These are phyloP conservation scores for Lophura nycthemera DNA, from an alignment of 2,113 vertebrate genomes.

Conservation along the genomic window DNA sequence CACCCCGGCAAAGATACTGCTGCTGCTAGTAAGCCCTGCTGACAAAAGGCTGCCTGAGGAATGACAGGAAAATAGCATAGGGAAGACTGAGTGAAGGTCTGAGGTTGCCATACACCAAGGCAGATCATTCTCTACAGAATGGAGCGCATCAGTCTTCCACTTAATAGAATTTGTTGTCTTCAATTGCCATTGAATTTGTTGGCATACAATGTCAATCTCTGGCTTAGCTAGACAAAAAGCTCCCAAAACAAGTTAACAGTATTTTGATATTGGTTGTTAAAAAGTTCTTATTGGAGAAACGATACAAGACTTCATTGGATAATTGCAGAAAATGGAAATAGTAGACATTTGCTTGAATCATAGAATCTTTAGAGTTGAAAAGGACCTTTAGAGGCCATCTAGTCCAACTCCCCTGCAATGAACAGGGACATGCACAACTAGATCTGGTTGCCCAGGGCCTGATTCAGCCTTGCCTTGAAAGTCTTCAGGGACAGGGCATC, in stretches of 20 bases:
- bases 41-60: neutral
- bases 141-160: neutral
- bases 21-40: neutral
- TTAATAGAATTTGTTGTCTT: neutral
- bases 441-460: too few relatives aligned
- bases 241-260: neutral
- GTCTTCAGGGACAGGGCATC: too few relatives aligned
- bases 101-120: neutral
- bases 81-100: neutral
- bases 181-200: accelerated
- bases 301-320: neutral
- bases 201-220: neutral
- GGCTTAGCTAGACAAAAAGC: neutral
- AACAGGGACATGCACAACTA: too few relatives aligned
- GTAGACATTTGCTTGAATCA: neutral
- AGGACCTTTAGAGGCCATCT: too few relatives aligned
- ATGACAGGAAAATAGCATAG: neutral
- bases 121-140: neutral
- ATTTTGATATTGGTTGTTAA: neutral
- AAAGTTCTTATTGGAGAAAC: neutral
- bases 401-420: too few relatives aligned
- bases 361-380: too few relatives aligned
- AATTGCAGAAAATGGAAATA: neutral
- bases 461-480: too few relatives aligned
- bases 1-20: accelerated